These are phyloP conservation scores for Ptiloglossa arizonensis DNA, from an alignment of 1,140 invertebrate genomes.

Conservation along the genomic window DNA sequence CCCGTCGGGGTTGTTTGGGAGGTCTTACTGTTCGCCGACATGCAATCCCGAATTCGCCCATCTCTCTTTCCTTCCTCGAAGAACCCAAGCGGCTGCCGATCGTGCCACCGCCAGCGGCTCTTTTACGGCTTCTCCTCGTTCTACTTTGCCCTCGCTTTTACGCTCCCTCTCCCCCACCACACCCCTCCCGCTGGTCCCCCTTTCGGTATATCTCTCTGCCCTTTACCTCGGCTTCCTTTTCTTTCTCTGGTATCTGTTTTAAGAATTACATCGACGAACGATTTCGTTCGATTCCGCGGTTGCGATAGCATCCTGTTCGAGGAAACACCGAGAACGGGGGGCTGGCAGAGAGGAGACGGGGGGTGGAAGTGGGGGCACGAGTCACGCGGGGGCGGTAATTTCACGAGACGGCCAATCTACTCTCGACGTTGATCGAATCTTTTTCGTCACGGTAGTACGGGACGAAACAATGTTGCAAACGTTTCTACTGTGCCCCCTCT, in stretches of 20 bases:
- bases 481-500: too few relatives aligned
- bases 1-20: constrained; percentile 71
- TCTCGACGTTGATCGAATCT: neutral
- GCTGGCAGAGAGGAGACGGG: too few relatives aligned
- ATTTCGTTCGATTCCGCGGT: constrained; percentile 6
- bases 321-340: too few relatives aligned
- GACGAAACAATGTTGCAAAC: too few relatives aligned
- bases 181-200: neutral
- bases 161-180: constrained; percentile 1
- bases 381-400: neutral
- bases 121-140: constrained; percentile 45
- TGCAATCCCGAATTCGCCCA: constrained; percentile 71
- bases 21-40: constrained; percentile 78
- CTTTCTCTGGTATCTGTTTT: constrained; percentile 4
- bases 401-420: neutral
- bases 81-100: constrained; percentile 3
- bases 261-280: constrained; percentile 18
- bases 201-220: neutral
- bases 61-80: constrained; percentile 18
- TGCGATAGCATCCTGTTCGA: neutral
- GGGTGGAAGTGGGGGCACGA: too few relatives aligned
- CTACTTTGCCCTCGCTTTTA: constrained; percentile 51
- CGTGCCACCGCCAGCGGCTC: constrained; percentile 39
- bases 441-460: neutral
- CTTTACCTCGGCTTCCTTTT: neutral